phyloP scores from a whole-genome alignment of 2,797 vertebrate genomes.

The Naso thynnoides region DNA sequence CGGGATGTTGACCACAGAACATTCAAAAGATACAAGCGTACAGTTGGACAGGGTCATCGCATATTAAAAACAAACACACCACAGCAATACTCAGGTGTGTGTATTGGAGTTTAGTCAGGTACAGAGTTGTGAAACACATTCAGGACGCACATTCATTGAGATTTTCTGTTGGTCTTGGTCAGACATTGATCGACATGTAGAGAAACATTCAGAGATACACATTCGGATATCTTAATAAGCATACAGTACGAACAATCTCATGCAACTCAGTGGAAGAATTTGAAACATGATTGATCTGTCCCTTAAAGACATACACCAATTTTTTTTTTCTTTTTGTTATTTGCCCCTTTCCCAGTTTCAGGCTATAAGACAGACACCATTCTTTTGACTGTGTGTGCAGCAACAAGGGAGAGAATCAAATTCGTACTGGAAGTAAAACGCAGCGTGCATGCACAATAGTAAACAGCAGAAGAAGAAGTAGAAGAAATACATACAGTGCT shows the following conservation, averaged over 20 bases:
- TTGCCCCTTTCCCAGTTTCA: no score
- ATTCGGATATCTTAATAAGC: conserved; percentile 58
- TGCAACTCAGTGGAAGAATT: conserved; percentile 76
- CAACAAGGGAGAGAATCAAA: no score
- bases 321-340: no score
- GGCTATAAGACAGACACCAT: no score
- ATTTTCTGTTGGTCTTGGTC: conserved; percentile 42
- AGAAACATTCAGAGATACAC: conserved; percentile 66
- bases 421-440: no score
- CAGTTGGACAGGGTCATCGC: conserved; percentile 19
- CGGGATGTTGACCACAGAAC: conserved; percentile 37
- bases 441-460: no score
- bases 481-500: no score
- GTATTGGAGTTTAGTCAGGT: conserved; percentile 27
- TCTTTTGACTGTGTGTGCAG: no score
- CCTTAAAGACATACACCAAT: no score
- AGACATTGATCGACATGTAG: conserved; percentile 37
- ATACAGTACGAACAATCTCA: conserved; percentile 68
- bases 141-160: conserved; percentile 53
- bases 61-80: conserved; percentile 31
- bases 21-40: conserved; percentile 40
- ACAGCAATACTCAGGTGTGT: conserved; percentile 11
- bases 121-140: conserved; percentile 63
- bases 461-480: no score
- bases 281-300: conserved; percentile 41